A percentile compares a stretch with the other conserved stretches of the same genome.
Evolutionary conservation across 2,113 vertebrate genomes (phyloP).

Genomic region (Catharus bicknelli): DNA sequence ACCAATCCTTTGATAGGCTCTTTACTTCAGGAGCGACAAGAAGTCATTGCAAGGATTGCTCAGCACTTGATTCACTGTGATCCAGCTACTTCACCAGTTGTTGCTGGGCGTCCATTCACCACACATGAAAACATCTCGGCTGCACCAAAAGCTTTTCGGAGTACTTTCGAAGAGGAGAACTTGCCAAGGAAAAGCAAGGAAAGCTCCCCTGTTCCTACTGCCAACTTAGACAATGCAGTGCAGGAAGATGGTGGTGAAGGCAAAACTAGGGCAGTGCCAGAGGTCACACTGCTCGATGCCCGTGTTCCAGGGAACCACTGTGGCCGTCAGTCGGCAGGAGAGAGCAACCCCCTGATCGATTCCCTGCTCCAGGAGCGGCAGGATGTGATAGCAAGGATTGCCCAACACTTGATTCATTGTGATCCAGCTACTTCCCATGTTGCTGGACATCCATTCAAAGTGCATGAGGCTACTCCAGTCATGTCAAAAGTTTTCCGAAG

Average conservation of each 20-base stretch:
- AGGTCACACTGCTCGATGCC: conserved; percentile 29
- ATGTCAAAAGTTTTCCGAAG: conserved; percentile 82
- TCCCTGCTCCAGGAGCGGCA: conserved; percentile 94
- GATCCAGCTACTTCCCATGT: conserved; percentile 84
- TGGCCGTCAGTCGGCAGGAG: conserved; percentile 67
- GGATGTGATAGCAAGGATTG: conserved; percentile 95
- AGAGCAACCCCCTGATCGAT: conserved; percentile 89
- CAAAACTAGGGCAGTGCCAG: conserved; percentile 53
- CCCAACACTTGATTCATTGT: conserved; percentile 92
- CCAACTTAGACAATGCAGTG: conserved; percentile 28
- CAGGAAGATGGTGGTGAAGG: conserved; percentile 73
- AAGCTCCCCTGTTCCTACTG: conserved; percentile 25
- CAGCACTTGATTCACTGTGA: conserved; percentile 96
- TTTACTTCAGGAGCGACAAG: conserved; percentile 93
- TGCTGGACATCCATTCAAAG: conserved; percentile 75
- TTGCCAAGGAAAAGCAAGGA: conserved; percentile 86
- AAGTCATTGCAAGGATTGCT: conserved; percentile 96
- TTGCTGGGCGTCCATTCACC: conserved; percentile 80
- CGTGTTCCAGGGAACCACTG: conserved; percentile 60
- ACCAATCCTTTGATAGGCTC: conserved; percentile 92
- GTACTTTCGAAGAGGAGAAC: conserved; percentile 75
- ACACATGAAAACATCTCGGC: conserved; percentile 65
- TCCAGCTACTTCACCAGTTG: conserved; percentile 82
- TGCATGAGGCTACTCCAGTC: conserved; percentile 61
- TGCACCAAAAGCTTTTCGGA: conserved; percentile 79